phyloP scores from a whole-genome alignment of 2,888 invertebrate genomes.

The Drosophila kuntzei region DNA sequence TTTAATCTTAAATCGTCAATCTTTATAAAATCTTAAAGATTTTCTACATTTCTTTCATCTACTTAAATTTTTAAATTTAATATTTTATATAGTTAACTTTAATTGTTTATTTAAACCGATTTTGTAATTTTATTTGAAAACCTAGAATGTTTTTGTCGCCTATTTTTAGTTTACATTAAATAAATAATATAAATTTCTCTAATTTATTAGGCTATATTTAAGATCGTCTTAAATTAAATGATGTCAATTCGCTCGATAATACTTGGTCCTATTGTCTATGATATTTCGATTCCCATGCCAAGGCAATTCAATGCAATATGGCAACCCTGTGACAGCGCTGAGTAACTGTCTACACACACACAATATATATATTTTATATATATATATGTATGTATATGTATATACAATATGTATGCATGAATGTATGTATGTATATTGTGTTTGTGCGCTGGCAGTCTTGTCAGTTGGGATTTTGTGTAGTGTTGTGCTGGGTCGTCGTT shows the following conservation, averaged over 20 bases:
- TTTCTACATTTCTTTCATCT: background rate
- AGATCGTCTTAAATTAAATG: background rate
- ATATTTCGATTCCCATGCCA: conserved; percentile 20
- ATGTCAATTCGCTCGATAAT: conserved; percentile 1
- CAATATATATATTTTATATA: conserved; percentile 16
- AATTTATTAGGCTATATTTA: background rate
- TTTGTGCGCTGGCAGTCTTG: conserved; percentile 70
- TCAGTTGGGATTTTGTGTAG: conserved; percentile 84
- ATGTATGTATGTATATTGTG: conserved; percentile 55
- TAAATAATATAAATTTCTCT: background rate
- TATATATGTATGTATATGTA: conserved; percentile 29
- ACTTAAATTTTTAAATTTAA: background rate
- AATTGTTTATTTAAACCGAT: background rate
- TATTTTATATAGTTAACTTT: background rate
- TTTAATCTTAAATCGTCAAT: background rate
- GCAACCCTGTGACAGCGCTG: conserved; percentile 68
- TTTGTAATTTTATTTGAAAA: background rate
- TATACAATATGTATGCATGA: conserved; percentile 43
- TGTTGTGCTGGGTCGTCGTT: conserved; percentile 74
- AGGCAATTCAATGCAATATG: conserved; percentile 45
- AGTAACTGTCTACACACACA: conserved; percentile 70
- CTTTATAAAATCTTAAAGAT: background rate
- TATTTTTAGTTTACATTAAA: no score
- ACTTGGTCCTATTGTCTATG: conserved; percentile 24
- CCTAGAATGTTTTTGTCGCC: no score